Evolutionary conservation across 2,113 vertebrate genomes (phyloP).

Genomic region (Oryzias melastigma): DNA sequence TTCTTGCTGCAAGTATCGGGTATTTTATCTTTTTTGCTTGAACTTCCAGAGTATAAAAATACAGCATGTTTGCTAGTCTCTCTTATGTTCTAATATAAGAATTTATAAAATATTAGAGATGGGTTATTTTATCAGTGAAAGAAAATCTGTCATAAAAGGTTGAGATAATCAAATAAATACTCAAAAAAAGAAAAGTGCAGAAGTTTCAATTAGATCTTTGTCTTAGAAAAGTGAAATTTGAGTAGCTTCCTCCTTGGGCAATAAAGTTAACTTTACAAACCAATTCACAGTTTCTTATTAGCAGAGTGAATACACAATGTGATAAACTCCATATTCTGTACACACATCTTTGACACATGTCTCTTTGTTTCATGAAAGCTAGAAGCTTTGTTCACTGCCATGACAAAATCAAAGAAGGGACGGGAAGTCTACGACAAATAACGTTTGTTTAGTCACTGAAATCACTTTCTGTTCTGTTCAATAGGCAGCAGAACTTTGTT

Average conservation of each 20-base stretch:
- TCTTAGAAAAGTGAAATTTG: constrained; percentile 34
- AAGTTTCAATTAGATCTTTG: neutral
- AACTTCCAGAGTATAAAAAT: constrained; percentile 15
- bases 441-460: no score
- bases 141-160: no score
- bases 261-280: constrained; percentile 33
- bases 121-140: no score
- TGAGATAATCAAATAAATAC: no score
- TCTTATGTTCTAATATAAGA: no score
- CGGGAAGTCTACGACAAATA: no score
- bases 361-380: neutral
- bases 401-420: no score
- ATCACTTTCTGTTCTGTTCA: no score
- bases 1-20: constrained; percentile 27
- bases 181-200: neutral
- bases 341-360: neutral
- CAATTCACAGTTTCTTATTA: neutral
- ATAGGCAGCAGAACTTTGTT: no score
- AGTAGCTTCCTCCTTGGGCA: constrained; percentile 22
- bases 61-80: neutral
- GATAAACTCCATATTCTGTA: constrained; percentile 1
- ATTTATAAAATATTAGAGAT: no score
- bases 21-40: constrained; percentile 7
- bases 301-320: neutral
- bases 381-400: no score